Conservation (phyloP, 2,888 invertebrate genomes). For the Yponomeuta plumbellus region DNA sequence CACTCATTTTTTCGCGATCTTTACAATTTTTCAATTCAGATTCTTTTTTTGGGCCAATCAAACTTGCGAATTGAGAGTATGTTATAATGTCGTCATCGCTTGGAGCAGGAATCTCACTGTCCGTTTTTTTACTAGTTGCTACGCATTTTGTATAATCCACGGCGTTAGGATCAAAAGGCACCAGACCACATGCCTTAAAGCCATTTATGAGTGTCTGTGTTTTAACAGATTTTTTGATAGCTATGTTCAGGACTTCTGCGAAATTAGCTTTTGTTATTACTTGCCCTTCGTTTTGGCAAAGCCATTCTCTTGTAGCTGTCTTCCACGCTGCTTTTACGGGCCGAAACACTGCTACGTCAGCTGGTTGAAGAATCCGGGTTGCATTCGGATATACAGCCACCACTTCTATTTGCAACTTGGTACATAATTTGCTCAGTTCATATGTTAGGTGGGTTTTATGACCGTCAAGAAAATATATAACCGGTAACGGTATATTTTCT, state of each 20-base stretch:
- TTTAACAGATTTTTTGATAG: constrained; percentile 22
- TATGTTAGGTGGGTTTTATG: constrained; percentile 31
- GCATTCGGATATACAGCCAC: constrained; percentile 29
- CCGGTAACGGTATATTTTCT: constrained; percentile 28
- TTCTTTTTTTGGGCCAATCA: constrained; percentile 18
- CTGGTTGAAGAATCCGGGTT: constrained; percentile 27
- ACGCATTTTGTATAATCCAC: constrained; percentile 14
- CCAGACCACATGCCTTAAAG: constrained; percentile 23
- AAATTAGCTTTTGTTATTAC: constrained; percentile 11
- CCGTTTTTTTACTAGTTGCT: neutral
- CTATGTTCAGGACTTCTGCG: constrained; percentile 14
- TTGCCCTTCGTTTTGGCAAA: neutral
- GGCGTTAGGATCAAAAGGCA: constrained; percentile 8
- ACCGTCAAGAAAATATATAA: constrained; percentile 34
- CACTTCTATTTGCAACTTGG: constrained; percentile 26
- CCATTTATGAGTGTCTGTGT: constrained; percentile 23
- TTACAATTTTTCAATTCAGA: constrained; percentile 9
- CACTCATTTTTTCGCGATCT: constrained; percentile 1
- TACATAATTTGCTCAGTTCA: constrained; percentile 29
- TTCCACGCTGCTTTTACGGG: constrained; percentile 14
- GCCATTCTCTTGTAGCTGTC: neutral
- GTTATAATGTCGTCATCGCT: constrained; percentile 11
- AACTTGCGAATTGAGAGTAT: constrained; percentile 14
- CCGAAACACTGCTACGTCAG: constrained; percentile 34
- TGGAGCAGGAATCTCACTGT: neutral